Evolutionary conservation across 2,888 invertebrate genomes (phyloP).

Genomic region (Germaria angustata): DNA sequence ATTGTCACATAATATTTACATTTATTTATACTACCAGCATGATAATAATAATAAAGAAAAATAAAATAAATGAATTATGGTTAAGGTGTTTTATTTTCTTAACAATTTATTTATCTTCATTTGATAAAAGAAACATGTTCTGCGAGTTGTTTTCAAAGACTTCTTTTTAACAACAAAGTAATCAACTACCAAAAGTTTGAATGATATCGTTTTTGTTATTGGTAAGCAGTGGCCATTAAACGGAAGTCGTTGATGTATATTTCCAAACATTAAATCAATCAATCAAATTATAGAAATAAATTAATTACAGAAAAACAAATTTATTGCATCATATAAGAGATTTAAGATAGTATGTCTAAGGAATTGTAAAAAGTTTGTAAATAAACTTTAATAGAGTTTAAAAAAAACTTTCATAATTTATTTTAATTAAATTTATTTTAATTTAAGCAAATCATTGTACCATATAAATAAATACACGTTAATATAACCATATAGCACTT

Average conservation of each 20-base stretch:
- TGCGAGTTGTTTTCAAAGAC: neutral
- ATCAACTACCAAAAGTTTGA: slow-evolving; percentile 1
- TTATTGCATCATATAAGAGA: slow-evolving; percentile 9
- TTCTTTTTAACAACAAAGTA: neutral
- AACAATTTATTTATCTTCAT: neutral
- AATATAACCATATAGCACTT: too few relatives aligned
- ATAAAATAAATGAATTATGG: slow-evolving; percentile 6
- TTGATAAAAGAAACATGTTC: slow-evolving; percentile 33
- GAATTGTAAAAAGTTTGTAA: too few relatives aligned
- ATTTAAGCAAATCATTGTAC: too few relatives aligned
- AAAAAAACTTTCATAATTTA: too few relatives aligned
- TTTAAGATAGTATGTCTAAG: neutral
- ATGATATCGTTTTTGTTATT: neutral
- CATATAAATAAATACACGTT: too few relatives aligned
- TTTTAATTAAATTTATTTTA: too few relatives aligned
- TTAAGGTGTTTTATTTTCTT: neutral
- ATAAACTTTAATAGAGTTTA: too few relatives aligned
- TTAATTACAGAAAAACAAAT: neutral
- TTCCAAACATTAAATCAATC: slow-evolving; percentile 22
- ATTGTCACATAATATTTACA: neutral
- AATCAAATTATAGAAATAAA: slow-evolving; percentile 37
- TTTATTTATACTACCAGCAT: neutral
- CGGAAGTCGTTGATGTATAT: slow-evolving; percentile 47
- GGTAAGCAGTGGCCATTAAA: slow-evolving; percentile 9
- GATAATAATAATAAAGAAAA: neutral